Conservation (phyloP, 2,113 vertebrate species). For the Stegostoma tigrinum region DNA sequence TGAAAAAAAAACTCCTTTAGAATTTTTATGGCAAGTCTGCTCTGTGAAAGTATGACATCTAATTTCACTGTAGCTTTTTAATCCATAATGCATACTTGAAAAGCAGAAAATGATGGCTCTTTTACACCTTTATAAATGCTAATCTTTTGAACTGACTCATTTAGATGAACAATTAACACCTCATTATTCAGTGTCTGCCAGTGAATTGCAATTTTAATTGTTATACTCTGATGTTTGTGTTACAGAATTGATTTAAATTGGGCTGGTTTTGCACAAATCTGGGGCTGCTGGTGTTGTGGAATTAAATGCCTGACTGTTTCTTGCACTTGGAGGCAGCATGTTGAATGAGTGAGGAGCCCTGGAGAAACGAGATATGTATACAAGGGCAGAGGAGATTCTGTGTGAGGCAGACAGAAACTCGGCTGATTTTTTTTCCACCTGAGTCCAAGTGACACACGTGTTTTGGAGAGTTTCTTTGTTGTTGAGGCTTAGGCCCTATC, state of each 20-base stretch:
- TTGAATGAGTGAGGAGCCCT: not conserved
- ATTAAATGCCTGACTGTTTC: not conserved
- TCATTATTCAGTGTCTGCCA: slow-evolving; percentile 35
- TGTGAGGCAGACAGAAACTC: not conserved
- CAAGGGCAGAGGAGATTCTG: not conserved
- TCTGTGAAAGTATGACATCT: slow-evolving; percentile 15
- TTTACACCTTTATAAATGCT: slow-evolving; percentile 35
- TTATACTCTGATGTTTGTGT: slow-evolving; percentile 24
- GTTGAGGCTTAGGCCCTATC: not conserved
- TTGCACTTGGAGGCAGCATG: not conserved
- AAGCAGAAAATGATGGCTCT: slow-evolving; percentile 13
- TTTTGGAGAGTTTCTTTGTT: too few relatives aligned
- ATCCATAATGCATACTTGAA: slow-evolving; percentile 22
- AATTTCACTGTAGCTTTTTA: not conserved
- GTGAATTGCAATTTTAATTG: slow-evolving; percentile 32
- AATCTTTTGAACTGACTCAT: slow-evolving; percentile 34
- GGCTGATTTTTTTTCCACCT: not conserved
- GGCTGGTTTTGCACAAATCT: slow-evolving; percentile 2
- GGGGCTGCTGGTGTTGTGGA: not conserved
- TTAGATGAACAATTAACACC: slow-evolving; percentile 35
- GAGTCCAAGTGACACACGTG: too few relatives aligned
- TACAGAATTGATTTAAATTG: slow-evolving; percentile 20
- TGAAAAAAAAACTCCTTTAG: not conserved
- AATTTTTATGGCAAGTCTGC: slow-evolving; percentile 26
- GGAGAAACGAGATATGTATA: not conserved